Evolutionary conservation across 2,113 vertebrate species (phyloP), one percentile per base, ranked within the genome.

Genomic region (Solea senegalensis): DNA sequence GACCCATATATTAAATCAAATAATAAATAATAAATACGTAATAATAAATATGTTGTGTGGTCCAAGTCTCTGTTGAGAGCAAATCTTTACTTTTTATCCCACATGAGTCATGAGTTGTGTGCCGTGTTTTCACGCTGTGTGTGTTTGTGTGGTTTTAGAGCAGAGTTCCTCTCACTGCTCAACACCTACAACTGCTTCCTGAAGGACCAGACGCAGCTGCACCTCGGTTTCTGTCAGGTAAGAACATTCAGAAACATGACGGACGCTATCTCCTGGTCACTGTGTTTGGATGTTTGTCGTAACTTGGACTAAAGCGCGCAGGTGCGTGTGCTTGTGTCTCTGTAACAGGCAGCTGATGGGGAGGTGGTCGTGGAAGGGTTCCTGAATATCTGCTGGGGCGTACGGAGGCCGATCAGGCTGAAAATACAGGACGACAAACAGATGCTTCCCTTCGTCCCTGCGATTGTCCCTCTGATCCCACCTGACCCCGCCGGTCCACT

Each of bases 381-480:
- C 73, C 77, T 98, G 70, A 94, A 95, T 2, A 93, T 98, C 82
- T 97, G 92, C 39, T 99, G 97, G 97, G 96, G 97, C 53, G 92
- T 98, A 3, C 88, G 87, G 9, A 90, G 88, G 64, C 96, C 95
- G 2, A 98, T 98, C 82, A 89, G 90, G n/a, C 85, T 99, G 12
- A 96, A 97, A 90, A 96, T 98, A 79, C 96, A 98, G 76, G 96
- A 98, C 81, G 95, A 97, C 50, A 96, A 95, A 61, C 95, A 94
- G 71, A 89, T 84, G 3, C 80, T 91, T 15, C 86, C 92, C 9
- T 89, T 93, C 46, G 71, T 44, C 43, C 43, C 21, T 21, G 21
- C 1, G 21, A 21, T 93, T 49, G 71, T 84, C 51, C 80, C 78
- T n/a, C 54, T 90, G 27, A 88, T 87, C 44, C 79, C 93, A 15